Conservation (phyloP, 2,113 vertebrate species). For the Heterotis niloticus region DNA sequence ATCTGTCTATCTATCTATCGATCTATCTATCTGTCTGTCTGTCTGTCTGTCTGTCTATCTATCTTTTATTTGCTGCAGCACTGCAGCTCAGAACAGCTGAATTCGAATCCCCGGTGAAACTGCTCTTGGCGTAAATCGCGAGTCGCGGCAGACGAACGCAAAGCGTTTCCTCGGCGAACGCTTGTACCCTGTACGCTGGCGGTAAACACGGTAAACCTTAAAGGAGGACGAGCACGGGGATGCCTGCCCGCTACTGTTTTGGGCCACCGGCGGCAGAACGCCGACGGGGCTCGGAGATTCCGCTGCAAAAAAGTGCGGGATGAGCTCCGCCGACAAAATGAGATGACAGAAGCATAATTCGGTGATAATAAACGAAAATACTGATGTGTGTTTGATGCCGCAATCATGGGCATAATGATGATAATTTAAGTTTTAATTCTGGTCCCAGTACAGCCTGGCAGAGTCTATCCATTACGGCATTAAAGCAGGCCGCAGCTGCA, state of each 20-base stretch:
- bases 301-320: neutral
- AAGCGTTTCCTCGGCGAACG: too few relatives aligned
- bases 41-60: neutral
- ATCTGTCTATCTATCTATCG: neutral
- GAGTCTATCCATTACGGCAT: conserved; percentile 84
- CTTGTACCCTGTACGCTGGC: too few relatives aligned
- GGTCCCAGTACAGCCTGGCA: conserved; percentile 83
- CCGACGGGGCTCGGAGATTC: neutral
- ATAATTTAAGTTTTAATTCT: conserved; percentile 85
- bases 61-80: neutral
- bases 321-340: conserved; percentile 33
- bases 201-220: too few relatives aligned
- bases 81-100: too few relatives aligned
- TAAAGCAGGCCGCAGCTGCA: conserved; percentile 79
- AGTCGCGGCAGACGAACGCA: too few relatives aligned
- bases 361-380: conserved; percentile 63
- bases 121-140: too few relatives aligned
- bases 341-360: conserved; percentile 59
- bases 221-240: neutral
- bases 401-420: conserved; percentile 73
- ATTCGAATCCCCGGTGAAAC: too few relatives aligned
- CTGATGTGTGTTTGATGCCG: conserved; percentile 56
- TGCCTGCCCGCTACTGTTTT: neutral
- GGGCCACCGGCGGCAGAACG: neutral
- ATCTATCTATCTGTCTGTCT: too few relatives aligned